A percentile compares a stretch with the other conserved stretches of the same genome.
Conservation (phyloP, 2,113 vertebrate genomes). For the Cromileptes altivelis region DNA sequence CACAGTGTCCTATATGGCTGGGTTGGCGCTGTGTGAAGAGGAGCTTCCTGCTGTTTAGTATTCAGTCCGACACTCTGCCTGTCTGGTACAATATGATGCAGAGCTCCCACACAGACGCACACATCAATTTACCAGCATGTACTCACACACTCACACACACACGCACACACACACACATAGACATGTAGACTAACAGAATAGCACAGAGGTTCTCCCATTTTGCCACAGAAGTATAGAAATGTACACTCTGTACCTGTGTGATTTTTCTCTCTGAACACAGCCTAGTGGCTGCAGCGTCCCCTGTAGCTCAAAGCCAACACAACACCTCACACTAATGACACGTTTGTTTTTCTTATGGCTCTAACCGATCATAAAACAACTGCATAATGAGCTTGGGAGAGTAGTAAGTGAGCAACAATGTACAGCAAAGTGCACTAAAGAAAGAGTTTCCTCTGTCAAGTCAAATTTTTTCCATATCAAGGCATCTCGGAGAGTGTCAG, state of each 20-base stretch:
- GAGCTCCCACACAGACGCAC: slow-evolving; percentile 53
- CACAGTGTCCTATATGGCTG: slow-evolving; percentile 64
- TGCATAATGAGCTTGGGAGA: not conserved
- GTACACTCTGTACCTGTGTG: slow-evolving; percentile 21
- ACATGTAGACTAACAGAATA: not conserved
- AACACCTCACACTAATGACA: not conserved
- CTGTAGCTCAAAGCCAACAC: slow-evolving; percentile 4
- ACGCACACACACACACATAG: not conserved
- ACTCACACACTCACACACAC: slow-evolving; percentile 5
- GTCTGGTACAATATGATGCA: slow-evolving; percentile 76
- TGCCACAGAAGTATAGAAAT: not conserved
- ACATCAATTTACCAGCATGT: slow-evolving; percentile 12
- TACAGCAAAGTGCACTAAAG: too few species aligned
- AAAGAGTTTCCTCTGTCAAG: too few species aligned
- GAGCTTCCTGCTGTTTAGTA: slow-evolving; percentile 76
- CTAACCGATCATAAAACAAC: not conserved
- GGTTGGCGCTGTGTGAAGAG: slow-evolving; percentile 56
- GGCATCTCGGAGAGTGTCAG: not conserved
- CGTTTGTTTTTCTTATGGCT: not conserved
- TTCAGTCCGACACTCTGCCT: slow-evolving; percentile 72
- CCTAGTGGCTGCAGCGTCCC: not conserved
- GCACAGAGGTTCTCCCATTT: slow-evolving; percentile 8
- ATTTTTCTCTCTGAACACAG: not conserved
- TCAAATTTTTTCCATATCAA: not conserved
- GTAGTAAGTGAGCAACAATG: not conserved